Evolutionary conservation across 2,888 invertebrate species (phyloP).

Genomic region (Brachylomia viminalis): DNA sequence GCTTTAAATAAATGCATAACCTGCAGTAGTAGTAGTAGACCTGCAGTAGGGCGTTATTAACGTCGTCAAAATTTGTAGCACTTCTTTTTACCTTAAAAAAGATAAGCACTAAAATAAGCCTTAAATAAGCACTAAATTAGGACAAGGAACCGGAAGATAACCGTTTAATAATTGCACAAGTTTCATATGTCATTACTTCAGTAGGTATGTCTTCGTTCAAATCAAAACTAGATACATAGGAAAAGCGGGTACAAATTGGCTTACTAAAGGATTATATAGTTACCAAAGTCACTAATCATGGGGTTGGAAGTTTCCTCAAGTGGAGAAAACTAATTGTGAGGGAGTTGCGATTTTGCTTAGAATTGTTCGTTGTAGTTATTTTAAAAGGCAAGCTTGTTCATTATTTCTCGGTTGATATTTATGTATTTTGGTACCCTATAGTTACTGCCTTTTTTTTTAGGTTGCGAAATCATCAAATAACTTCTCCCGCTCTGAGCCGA

Average conservation of each 20-base stretch:
- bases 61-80: no score
- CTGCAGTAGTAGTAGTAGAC: no score
- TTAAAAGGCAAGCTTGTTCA: background rate
- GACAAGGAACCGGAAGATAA: background rate
- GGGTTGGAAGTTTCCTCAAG: conserved; percentile 43
- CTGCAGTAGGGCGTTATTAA: no score
- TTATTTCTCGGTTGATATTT: background rate
- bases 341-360: conserved; percentile 9
- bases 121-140: background rate
- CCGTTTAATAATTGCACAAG: background rate
- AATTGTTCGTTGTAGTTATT: conserved; percentile 17
- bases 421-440: background rate
- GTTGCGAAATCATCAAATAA: no score
- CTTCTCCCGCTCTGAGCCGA: no score
- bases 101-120: no score
- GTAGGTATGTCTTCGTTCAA: background rate
- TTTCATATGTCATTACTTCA: background rate
- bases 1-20: no score
- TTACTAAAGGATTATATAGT: conserved; percentile 50
- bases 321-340: conserved; percentile 40
- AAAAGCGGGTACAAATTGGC: conserved; percentile 38
- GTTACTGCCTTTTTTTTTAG: no score
- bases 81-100: no score
- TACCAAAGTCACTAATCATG: conserved; percentile 46
- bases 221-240: conserved; percentile 32